Conservation (phyloP, 2,888 invertebrate genomes). For the Branchellion lobata region DNA sequence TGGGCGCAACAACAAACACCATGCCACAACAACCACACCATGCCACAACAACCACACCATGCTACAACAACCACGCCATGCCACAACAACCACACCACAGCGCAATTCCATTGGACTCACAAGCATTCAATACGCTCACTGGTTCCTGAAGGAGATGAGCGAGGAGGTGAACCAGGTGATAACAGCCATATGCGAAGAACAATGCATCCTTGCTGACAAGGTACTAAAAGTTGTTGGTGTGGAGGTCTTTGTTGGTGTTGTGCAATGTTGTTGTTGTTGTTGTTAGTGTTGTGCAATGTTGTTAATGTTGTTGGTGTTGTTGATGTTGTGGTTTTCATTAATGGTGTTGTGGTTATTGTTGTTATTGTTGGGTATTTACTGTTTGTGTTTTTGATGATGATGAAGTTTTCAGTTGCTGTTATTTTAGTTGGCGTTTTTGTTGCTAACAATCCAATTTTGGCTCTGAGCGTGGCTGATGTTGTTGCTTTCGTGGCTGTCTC, state of each 20-base stretch:
- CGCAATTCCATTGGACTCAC: constrained; percentile 92
- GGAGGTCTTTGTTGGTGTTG: background rate
- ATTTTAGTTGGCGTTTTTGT: too few relatives aligned
- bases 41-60: constrained; percentile 67
- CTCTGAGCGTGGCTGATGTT: too few relatives aligned
- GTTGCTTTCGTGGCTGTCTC: too few relatives aligned
- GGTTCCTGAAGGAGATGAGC: constrained; percentile 97
- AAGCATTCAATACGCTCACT: constrained; percentile 86
- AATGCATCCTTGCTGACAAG: constrained; percentile 92
- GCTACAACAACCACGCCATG: constrained; percentile 63
- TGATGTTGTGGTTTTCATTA: background rate
- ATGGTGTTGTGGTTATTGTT: background rate
- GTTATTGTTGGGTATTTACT: background rate
- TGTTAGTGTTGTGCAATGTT: background rate
- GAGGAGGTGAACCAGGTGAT: constrained; percentile 96
- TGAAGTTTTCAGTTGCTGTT: too few relatives aligned
- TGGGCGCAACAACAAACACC: constrained; percentile 76
- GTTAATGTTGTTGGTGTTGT: background rate
- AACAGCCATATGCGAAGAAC: constrained; percentile 96
- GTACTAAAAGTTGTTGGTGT: constrained; percentile 55
- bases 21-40: constrained; percentile 67
- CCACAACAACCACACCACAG: constrained; percentile 57
- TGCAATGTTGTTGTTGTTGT: background rate
- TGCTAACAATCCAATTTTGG: too few relatives aligned
- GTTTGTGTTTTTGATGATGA: too few relatives aligned